Evolutionary conservation across 1,140 invertebrate genomes (phyloP).

Genomic region (Penaeus chinensis): DNA sequence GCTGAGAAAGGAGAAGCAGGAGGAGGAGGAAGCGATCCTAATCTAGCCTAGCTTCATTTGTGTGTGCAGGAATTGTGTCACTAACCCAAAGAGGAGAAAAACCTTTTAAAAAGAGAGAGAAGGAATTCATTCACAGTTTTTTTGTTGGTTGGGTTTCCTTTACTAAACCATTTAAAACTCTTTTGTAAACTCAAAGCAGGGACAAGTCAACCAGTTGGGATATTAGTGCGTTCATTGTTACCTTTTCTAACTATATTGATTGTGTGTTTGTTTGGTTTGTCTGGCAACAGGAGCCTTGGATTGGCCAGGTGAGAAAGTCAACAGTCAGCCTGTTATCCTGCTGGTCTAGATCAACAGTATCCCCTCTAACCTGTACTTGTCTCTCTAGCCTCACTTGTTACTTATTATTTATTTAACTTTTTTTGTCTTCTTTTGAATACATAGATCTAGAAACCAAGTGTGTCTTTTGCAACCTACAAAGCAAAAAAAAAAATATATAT

Average conservation of each 20-base stretch:
- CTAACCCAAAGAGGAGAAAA: too few relatives aligned
- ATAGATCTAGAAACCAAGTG: too few relatives aligned
- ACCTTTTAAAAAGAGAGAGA: too few relatives aligned
- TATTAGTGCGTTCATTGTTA: conserved; percentile 4
- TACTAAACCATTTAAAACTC: too few relatives aligned
- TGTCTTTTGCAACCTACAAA: too few relatives aligned
- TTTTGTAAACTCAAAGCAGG: not conserved
- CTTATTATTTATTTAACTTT: not conserved
- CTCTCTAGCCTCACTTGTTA: conserved; percentile 27
- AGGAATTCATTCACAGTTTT: too few relatives aligned
- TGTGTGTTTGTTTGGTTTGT: conserved; percentile 55
- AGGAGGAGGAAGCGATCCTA: too few relatives aligned
- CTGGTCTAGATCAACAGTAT: conserved; percentile 23
- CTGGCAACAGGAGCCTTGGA: conserved; percentile 53
- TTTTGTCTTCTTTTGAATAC: not conserved
- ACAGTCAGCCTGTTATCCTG: conserved; percentile 31
- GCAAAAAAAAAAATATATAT: too few relatives aligned
- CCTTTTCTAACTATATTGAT: conserved; percentile 29
- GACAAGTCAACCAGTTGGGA: conserved; percentile 18
- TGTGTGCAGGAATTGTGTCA: too few relatives aligned
- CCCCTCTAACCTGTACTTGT: conserved; percentile 14
- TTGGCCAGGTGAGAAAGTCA: conserved; percentile 56
- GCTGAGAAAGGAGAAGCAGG: not conserved
- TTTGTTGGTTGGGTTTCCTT: conserved; percentile 14
- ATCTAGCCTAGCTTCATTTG: too few relatives aligned